Percentiles rank a stretch among this genome's conserved stretches.
Conservation (phyloP, 1,140 invertebrate genomes). For the Zaprionus nigranus region DNA sequence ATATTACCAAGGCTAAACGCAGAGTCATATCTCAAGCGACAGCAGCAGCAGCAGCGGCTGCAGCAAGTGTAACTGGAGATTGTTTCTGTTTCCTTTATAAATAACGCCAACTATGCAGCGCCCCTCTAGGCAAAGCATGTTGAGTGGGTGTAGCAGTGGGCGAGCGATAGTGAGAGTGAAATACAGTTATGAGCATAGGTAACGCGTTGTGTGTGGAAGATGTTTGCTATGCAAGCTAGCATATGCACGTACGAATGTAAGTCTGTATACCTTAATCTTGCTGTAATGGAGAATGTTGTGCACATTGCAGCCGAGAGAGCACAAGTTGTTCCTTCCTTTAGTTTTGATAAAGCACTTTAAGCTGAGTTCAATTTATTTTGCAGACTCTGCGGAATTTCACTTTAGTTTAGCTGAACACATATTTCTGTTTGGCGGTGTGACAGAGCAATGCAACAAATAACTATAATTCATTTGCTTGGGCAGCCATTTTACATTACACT, state of each 20-base stretch:
- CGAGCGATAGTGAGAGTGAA: neutral
- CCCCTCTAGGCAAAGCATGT: neutral
- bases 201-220: neutral
- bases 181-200: slow-evolving; percentile 2
- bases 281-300: slow-evolving; percentile 12
- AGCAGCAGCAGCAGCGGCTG: slow-evolving; percentile 1
- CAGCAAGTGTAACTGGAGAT: slow-evolving; percentile 11
- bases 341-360: slow-evolving; percentile 6
- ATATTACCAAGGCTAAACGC: slow-evolving; percentile 62
- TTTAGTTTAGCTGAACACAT: neutral
- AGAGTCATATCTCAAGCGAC: slow-evolving; percentile 48
- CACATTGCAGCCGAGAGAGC: neutral
- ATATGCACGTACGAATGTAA: slow-evolving; percentile 2
- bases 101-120: slow-evolving; percentile 54
- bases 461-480: neutral
- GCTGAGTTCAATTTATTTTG: slow-evolving; percentile 2
- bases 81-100: slow-evolving; percentile 52
- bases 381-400: neutral
- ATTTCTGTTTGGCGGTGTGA: neutral
- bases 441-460: neutral
- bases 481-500: too few relatives aligned
- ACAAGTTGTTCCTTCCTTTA: neutral
- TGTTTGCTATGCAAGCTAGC: slow-evolving; percentile 2
- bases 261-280: slow-evolving; percentile 1
- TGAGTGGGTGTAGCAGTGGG: neutral